phyloP scores from a whole-genome alignment of 2,797 vertebrate species.

The Gastrophryne carolinensis region DNA sequence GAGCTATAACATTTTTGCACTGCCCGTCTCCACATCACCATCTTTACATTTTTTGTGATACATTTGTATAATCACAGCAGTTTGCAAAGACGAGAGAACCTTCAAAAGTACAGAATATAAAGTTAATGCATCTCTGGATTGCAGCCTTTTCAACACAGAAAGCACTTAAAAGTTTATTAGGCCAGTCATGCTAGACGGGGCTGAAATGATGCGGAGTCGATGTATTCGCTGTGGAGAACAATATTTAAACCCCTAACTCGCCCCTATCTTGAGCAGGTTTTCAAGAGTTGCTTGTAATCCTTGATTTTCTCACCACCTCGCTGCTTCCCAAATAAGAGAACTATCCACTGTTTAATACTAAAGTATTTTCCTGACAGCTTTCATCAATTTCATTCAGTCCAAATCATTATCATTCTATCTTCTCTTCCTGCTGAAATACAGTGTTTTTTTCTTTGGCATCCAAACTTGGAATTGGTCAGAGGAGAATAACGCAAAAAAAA shows the following conservation, averaged over 20 bases:
- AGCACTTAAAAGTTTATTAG: slow-evolving; percentile 49
- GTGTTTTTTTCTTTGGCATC: background rate
- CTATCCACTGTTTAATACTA: slow-evolving; percentile 44
- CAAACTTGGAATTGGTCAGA: background rate
- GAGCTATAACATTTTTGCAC: background rate
- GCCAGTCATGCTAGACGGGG: slow-evolving; percentile 67
- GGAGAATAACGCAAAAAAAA: too few relatives aligned
- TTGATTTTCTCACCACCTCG: slow-evolving; percentile 30
- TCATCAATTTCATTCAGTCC: slow-evolving; percentile 47
- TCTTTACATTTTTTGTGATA: slow-evolving; percentile 27
- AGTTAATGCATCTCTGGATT: slow-evolving; percentile 24
- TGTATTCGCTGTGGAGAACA: slow-evolving; percentile 65
- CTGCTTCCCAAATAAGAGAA: slow-evolving; percentile 46
- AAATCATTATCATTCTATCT: slow-evolving; percentile 42
- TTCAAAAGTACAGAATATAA: slow-evolving; percentile 38
- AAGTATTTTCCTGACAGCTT: slow-evolving; percentile 46
- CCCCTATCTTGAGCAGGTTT: slow-evolving; percentile 44
- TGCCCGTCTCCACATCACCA: background rate
- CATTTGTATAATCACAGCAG: slow-evolving; percentile 31
- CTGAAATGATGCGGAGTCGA: slow-evolving; percentile 66
- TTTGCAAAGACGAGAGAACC: slow-evolving; percentile 44
- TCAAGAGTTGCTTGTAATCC: slow-evolving; percentile 23
- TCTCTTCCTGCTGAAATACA: slow-evolving; percentile 41
- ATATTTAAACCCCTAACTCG: slow-evolving; percentile 63
- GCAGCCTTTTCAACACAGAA: slow-evolving; percentile 26